Evolutionary conservation across 2,113 vertebrate genomes (phyloP).

Genomic region (Pedionomus torquatus): DNA sequence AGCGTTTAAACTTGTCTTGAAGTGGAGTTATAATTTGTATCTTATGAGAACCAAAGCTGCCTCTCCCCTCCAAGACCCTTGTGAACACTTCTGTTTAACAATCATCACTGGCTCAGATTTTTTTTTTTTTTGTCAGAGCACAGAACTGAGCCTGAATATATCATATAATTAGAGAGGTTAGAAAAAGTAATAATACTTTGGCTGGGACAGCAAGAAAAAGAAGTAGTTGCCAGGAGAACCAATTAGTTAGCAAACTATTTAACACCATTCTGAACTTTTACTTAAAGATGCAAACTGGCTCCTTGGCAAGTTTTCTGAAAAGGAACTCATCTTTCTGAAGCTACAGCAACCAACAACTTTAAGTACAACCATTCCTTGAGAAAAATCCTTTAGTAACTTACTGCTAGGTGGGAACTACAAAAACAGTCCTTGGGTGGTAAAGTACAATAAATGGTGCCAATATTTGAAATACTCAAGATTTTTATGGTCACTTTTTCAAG

Average conservation of each 20-base stretch:
- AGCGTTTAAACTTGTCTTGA: not conserved
- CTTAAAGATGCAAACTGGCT: not conserved
- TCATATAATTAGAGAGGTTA: not conserved
- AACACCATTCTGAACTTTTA: not conserved
- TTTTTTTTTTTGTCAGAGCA: not conserved
- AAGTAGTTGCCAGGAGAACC: not conserved
- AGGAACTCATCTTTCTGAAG: not conserved
- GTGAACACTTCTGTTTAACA: not conserved
- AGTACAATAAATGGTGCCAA: not conserved
- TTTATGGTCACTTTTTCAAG: not conserved
- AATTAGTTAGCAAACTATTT: not conserved
- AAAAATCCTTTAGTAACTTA: not conserved
- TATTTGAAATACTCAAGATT: not conserved
- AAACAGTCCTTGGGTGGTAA: not conserved
- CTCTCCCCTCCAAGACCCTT: not conserved
- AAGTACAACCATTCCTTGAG: not conserved
- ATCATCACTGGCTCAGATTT: not conserved
- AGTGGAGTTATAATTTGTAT: not conserved
- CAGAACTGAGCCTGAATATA: not conserved
- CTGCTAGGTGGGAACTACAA: not conserved
- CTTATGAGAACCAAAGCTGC: not conserved
- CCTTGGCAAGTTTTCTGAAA: not conserved
- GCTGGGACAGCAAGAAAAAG: not conserved
- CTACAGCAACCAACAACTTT: not conserved
- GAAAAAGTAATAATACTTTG: not conserved